phyloP scores from a whole-genome alignment of 1,140 invertebrate genomes.

The Papilio xuthus region DNA sequence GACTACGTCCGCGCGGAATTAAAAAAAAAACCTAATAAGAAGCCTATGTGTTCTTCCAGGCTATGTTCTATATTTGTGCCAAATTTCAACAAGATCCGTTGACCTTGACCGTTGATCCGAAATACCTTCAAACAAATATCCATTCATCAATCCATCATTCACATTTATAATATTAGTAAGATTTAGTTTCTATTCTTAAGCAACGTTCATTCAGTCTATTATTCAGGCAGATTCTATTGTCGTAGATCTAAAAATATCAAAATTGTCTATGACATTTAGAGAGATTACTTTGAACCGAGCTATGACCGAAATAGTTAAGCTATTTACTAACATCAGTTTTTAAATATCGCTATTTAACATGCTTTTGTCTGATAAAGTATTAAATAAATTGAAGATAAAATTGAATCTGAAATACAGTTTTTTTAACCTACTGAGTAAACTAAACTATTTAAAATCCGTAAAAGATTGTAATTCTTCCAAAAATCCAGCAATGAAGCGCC shows the following conservation, averaged over 20 bases:
- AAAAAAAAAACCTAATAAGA: too few species aligned
- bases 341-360: not conserved
- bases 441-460: not conserved
- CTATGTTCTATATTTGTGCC: too few species aligned
- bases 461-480: too few species aligned
- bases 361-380: not conserved
- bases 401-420: too few species aligned
- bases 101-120: too few species aligned
- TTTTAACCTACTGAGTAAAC: too few species aligned
- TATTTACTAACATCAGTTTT: not conserved
- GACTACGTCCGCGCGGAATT: too few species aligned
- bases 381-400: not conserved
- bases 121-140: too few species aligned
- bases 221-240: not conserved
- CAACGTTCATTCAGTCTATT: not conserved
- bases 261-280: constrained; percentile 5
- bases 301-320: not conserved
- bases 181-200: not conserved
- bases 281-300: not conserved
- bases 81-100: too few species aligned
- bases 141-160: too few species aligned
- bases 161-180: not conserved
- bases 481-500: too few species aligned
- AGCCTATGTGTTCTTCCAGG: too few species aligned
- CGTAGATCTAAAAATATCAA: not conserved